Percentiles rank a stretch among this genome's conserved stretches.
phyloP scores from a whole-genome alignment of 92 coral and sea anemone species.

The Porites lobata region DNA sequence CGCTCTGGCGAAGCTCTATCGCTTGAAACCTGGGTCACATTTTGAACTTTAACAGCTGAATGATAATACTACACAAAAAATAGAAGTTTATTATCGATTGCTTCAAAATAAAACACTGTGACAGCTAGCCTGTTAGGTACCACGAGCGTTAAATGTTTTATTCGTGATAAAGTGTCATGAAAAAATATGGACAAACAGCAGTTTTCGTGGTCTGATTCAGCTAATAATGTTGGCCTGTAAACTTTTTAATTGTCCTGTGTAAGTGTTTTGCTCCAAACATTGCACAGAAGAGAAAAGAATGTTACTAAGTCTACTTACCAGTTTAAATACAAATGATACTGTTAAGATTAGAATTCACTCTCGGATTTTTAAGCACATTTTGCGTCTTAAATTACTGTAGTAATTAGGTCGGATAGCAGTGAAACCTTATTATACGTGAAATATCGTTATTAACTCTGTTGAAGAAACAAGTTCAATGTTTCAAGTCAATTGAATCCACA shows the following conservation, averaged over 20 bases:
- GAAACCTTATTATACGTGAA: no score
- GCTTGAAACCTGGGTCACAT: no score
- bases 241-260: neutral
- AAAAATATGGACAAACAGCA: no score
- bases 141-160: neutral
- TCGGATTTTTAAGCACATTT: neutral
- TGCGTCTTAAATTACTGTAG: neutral
- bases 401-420: neutral
- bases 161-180: neutral
- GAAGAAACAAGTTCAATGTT: neutral
- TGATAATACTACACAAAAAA: no score
- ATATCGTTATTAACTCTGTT: no score
- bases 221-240: neutral
- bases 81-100: neutral
- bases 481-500: neutral
- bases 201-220: neutral
- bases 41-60: no score
- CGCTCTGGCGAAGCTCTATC: no score
- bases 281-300: neutral
- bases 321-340: neutral
- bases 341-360: no score
- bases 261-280: neutral
- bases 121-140: neutral
- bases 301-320: neutral
- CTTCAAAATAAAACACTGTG: neutral